Percentiles rank a stretch among this genome's conserved stretches.
Evolutionary conservation across 1,140 invertebrate genomes (phyloP).

Genomic region (Teleopsis dalmanni): DNA sequence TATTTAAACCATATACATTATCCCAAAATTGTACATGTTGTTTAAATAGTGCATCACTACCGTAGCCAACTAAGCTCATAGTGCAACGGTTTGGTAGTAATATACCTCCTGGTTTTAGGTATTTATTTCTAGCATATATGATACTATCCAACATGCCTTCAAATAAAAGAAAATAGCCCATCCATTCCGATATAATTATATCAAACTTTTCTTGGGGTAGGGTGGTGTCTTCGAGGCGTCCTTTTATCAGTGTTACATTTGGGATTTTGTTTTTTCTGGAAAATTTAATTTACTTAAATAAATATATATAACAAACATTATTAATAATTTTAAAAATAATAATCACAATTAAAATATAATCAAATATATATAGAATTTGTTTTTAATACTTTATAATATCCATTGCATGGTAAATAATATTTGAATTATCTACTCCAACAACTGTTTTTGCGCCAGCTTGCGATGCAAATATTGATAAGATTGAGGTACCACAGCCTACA

Average conservation of each 20-base stretch:
- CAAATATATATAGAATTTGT: not conserved
- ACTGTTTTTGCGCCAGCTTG: constrained; percentile 86
- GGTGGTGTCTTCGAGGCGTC: constrained; percentile 83
- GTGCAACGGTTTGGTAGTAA: constrained; percentile 86
- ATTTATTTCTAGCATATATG: constrained; percentile 83
- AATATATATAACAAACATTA: constrained; percentile 1
- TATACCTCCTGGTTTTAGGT: constrained; percentile 60
- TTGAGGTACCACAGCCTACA: constrained; percentile 89
- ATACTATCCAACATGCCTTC: constrained; percentile 96
- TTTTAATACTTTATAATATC: constrained; percentile 60
- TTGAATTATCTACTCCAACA: constrained; percentile 87
- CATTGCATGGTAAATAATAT: constrained; percentile 73
- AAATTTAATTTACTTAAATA: not conserved
- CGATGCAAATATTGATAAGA: constrained; percentile 92
- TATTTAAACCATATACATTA: constrained; percentile 94
- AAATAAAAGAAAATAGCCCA: constrained; percentile 97
- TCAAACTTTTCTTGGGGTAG: constrained; percentile 80
- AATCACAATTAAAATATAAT: no score
- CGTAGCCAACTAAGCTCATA: constrained; percentile 80
- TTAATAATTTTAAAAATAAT: no score
- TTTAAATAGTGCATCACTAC: constrained; percentile 71
- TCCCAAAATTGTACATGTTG: constrained; percentile 84
- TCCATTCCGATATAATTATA: constrained; percentile 98
- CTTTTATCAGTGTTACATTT: constrained; percentile 59
- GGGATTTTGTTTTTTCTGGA: constrained; percentile 58